These are phyloP conservation scores for Mylabris phalerata DNA, from an alignment of 1,140 invertebrate genomes.

Conservation along the genomic window DNA sequence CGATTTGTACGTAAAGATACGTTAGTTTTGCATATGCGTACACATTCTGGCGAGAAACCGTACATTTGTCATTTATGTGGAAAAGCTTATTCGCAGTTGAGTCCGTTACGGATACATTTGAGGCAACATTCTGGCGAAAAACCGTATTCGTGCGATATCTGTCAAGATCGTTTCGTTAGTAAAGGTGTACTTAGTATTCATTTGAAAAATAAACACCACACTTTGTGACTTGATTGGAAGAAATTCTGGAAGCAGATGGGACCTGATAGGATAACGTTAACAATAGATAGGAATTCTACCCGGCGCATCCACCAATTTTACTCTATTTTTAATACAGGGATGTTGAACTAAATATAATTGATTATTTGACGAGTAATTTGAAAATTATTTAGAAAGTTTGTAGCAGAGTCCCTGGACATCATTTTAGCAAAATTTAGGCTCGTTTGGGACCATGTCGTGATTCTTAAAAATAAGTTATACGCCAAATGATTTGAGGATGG, in stretches of 20 bases:
- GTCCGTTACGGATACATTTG: conserved; percentile 38
- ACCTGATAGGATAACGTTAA: neutral
- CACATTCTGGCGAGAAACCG: conserved; percentile 63
- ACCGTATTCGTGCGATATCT: conserved; percentile 39
- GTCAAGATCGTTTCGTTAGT: conserved; percentile 48
- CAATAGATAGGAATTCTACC: too few species aligned
- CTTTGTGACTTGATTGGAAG: neutral
- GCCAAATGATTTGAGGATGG: too few species aligned
- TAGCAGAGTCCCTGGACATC: too few species aligned
- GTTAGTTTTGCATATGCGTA: conserved; percentile 50
- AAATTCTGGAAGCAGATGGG: too few species aligned
- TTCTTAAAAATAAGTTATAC: too few species aligned
- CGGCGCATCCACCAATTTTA: too few species aligned
- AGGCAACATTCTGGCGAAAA: conserved; percentile 49
- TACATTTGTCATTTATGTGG: conserved; percentile 63
- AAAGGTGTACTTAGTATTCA: conserved; percentile 54
- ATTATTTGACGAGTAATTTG: too few species aligned
- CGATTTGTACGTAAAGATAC: conserved; percentile 52
- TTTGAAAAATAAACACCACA: conserved; percentile 41
- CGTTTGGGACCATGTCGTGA: too few species aligned
- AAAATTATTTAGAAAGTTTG: too few species aligned
- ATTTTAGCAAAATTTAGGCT: too few species aligned
- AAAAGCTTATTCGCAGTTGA: conserved; percentile 47
- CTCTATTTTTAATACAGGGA: too few species aligned
- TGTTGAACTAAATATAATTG: too few species aligned